phyloP scores from a whole-genome alignment of 2,888 invertebrate species.

The Drosophila mercatorum region DNA sequence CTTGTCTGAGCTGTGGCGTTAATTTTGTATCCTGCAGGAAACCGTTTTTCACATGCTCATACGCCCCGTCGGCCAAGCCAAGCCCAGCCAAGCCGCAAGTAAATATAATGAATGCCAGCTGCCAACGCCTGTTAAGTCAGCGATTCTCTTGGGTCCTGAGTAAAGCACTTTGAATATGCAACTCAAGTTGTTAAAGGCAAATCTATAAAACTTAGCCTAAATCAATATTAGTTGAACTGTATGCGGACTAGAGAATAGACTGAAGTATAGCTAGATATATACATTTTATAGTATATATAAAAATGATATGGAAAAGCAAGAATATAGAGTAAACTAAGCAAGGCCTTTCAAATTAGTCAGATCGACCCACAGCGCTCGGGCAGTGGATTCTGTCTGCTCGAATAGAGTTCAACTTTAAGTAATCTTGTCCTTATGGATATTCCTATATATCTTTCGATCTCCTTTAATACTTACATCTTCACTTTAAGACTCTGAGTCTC shows the following conservation, averaged over 20 bases:
- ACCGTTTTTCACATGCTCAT: slow-evolving; percentile 59
- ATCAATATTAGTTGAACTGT: not conserved
- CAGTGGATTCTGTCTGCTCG: no score
- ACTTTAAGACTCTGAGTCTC: no score
- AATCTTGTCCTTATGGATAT: no score
- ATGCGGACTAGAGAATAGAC: no score
- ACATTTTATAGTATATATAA: no score
- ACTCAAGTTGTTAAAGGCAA: not conserved
- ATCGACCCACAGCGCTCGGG: no score
- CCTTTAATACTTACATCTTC: no score
- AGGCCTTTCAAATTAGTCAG: no score
- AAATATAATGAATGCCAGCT: slow-evolving; percentile 69
- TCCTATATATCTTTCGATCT: no score
- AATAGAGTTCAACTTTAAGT: not conserved
- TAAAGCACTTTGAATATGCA: not conserved
- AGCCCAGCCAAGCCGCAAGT: slow-evolving; percentile 46
- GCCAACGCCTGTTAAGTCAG: slow-evolving; percentile 1
- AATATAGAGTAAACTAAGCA: no score
- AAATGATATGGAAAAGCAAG: no score
- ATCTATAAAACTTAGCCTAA: not conserved
- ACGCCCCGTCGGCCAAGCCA: slow-evolving; percentile 60
- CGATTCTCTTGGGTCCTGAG: not conserved
- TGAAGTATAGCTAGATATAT: no score
- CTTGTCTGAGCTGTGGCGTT: slow-evolving; percentile 37
- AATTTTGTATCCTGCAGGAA: slow-evolving; percentile 60